Evolutionary conservation across 2,113 vertebrate species (phyloP).

Genomic region (Podocnemis expansa): DNA sequence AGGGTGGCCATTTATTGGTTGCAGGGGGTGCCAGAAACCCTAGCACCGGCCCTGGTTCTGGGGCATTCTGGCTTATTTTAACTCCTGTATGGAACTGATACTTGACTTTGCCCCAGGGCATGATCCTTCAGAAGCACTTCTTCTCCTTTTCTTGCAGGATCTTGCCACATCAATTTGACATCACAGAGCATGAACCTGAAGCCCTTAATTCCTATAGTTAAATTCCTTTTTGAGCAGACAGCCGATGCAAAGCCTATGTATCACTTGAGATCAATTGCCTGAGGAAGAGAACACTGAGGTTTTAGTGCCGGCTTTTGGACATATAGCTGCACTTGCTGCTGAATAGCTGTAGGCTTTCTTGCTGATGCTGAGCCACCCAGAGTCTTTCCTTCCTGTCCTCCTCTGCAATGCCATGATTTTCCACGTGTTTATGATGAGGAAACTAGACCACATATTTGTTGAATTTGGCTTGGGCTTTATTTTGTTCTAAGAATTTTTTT

Average conservation of each 20-base stretch:
- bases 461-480: background rate
- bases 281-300: background rate
- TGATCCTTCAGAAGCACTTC: background rate
- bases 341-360: background rate
- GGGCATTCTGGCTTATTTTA: too few species aligned
- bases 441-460: background rate
- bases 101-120: background rate
- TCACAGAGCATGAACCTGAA: background rate
- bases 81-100: too few species aligned
- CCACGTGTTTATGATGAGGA: background rate
- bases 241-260: background rate
- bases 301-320: background rate
- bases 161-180: background rate
- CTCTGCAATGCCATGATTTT: background rate
- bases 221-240: background rate
- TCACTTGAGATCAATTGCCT: background rate
- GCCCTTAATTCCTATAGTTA: background rate
- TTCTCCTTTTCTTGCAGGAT: background rate
- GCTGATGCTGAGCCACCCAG: background rate
- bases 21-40: too few species aligned
- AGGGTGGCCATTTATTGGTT: too few species aligned
- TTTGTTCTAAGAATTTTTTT: slow-evolving; percentile 1
- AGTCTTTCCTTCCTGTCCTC: background rate
- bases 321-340: background rate
- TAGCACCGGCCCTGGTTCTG: too few species aligned